Evolutionary conservation across 2,113 vertebrate species (phyloP), one percentile per base, ranked within the genome.

Genomic region (Pampusana beccarii): DNA sequence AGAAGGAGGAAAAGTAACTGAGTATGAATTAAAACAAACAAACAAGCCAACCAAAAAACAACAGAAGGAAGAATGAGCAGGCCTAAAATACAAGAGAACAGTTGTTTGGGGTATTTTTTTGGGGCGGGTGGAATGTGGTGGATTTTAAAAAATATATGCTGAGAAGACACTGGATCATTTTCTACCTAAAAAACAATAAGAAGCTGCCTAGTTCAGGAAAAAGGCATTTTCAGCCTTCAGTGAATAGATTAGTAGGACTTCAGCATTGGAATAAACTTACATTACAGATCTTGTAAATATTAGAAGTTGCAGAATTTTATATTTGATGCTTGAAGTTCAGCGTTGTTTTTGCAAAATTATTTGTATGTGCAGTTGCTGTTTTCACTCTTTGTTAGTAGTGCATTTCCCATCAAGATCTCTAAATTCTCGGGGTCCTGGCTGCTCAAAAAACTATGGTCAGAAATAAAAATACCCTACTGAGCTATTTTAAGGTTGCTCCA

Each of bases 401-500:
- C 5, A 2, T 90, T 91, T 70, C 42, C 29, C 40, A 11, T 23
- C 38, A 57, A 25, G 33, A 60, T n/a, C 16, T 10, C 33, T 83
- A 1, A 60, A 5, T 70, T 75, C 5, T 62, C 0, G 0, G 11
- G 10, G 26, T 53, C 19, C 10, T 62, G 36, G 15, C 57, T 79
- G 28, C 31, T 82, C 29, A 40, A 42, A 53, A 60, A 53, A 2
- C 12, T 51, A 20, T 13, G 13, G 28, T 62, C 36, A 60, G 19
- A 65, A 64, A 61, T 57, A 56, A 31, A 77, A 77, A 11, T 64
- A 54, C 13, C 3, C 8, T 77, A 2, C 26, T 84, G 72, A 29
- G 0, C 5, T 62, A 16, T 23, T 77, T 42, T n/a, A 14, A 18
- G 24, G 28, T 82, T 86, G 20, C 26, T 83, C 28, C 36, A 21